Evolutionary conservation across 1,140 invertebrate genomes (phyloP).

Genomic region (Leptinotarsa defecta): DNA sequence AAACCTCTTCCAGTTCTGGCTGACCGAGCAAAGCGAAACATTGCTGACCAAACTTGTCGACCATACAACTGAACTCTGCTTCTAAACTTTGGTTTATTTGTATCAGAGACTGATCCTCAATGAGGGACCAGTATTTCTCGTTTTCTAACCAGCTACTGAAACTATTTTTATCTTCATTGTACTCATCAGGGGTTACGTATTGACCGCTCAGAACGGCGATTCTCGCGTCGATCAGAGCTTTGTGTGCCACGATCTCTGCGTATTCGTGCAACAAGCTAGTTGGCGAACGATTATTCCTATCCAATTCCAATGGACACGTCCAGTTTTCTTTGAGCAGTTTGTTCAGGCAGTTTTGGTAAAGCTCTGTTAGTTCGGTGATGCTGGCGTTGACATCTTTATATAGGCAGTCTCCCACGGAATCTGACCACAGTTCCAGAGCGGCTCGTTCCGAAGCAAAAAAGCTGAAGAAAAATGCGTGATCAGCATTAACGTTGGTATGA

Average conservation of each 20-base stretch:
- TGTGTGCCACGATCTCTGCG: conserved; percentile 75
- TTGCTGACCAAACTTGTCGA: conserved; percentile 43
- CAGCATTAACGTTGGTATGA: conserved; percentile 59
- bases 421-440: conserved; percentile 70
- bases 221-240: conserved; percentile 75
- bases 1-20: conserved; percentile 44
- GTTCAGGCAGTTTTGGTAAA: conserved; percentile 66
- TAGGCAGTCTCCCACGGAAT: conserved; percentile 69
- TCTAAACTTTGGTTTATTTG: conserved; percentile 50
- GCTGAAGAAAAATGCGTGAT: conserved; percentile 58
- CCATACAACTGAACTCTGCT: conserved; percentile 52
- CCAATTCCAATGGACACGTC: conserved; percentile 56
- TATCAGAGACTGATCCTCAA: conserved; percentile 45
- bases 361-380: conserved; percentile 66
- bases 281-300: conserved; percentile 57
- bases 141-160: conserved; percentile 44
- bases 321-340: conserved; percentile 56
- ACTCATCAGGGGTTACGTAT: conserved; percentile 32
- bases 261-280: conserved; percentile 69
- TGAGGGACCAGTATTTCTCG: conserved; percentile 40
- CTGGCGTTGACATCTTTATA: conserved; percentile 71
- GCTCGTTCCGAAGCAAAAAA: conserved; percentile 66
- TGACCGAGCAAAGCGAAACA: conserved; percentile 43
- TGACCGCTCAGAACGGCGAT: conserved; percentile 65
- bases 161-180: conserved; percentile 15